These are phyloP conservation scores for Tipula unca DNA, from an alignment of 2,888 invertebrate genomes.

Conservation along the genomic window DNA sequence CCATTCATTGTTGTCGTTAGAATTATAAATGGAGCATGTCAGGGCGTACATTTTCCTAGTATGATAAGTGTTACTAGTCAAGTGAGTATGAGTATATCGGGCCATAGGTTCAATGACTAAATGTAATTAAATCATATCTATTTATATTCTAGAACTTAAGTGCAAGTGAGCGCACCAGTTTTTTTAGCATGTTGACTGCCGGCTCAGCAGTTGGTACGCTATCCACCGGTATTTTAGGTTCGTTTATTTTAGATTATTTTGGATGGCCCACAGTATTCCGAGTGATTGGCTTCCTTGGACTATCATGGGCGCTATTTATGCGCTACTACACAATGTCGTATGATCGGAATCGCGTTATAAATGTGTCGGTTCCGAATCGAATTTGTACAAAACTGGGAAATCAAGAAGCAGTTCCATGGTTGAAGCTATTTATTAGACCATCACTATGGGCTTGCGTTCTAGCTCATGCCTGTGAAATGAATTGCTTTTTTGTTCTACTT, in stretches of 20 bases:
- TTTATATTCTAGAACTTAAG: constrained; percentile 44
- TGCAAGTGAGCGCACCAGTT: constrained; percentile 54
- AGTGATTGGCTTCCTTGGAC: constrained; percentile 49
- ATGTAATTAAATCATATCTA: neutral
- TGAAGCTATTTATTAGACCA: constrained; percentile 47
- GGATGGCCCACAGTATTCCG: constrained; percentile 60
- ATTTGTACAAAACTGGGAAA: constrained; percentile 36
- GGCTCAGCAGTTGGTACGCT: constrained; percentile 55
- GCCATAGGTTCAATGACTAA: neutral
- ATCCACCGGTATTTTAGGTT: constrained; percentile 57
- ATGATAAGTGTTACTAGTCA: constrained; percentile 59
- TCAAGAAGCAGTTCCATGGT: constrained; percentile 49
- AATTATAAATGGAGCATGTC: constrained; percentile 55
- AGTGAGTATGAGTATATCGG: no score
- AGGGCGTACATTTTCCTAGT: constrained; percentile 60
- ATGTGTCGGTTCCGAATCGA: constrained; percentile 38
- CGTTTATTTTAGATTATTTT: constrained; percentile 52
- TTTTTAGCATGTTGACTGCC: constrained; percentile 56
- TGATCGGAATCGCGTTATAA: constrained; percentile 39
- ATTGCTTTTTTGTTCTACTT: constrained; percentile 60
- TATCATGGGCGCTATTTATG: constrained; percentile 49
- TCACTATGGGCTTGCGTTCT: constrained; percentile 63
- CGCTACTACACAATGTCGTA: constrained; percentile 46
- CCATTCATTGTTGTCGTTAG: constrained; percentile 50
- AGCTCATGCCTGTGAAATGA: constrained; percentile 63